Evolutionary conservation across 2,888 invertebrate species (phyloP), one percentile per base, ranked within the genome.

Genomic region (Apodemia duryi): DNA sequence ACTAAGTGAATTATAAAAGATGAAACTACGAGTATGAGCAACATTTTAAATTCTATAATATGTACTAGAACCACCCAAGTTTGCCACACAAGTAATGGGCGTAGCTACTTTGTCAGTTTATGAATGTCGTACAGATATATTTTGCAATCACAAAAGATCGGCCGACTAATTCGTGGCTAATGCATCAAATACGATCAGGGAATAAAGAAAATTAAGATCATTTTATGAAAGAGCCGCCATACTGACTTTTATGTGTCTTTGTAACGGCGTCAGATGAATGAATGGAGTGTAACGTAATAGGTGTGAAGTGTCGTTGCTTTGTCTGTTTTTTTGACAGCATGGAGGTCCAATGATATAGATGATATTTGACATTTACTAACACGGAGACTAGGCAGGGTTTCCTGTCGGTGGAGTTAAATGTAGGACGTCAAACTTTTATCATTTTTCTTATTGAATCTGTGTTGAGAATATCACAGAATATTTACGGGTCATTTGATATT

Each of bases 211-310:
- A 76, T 76, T 73, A 71, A 75, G 75, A 75, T 69, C 69, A 72
- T 70, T 72, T 70, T 74, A 69, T 73, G 69, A 73, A 85, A 81
- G 78, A 75, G 78, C 84, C 84, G 84, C 80, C 79, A 77, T 84
- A 82, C 84, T 89, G 91, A 90, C 88, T 80, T 90, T 90, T 89
- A 87, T 85, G 88, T 85, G 77, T 79, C 85, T 83, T 91, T 91
- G 89, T 91, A 86, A 82, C 88, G 90, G 88, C 88, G 90, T 90
- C 82, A 84, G 75, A 72, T 72, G 72, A 65, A 72, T 89, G 86
- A 91, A 91, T 90, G 87, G 75, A 83, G 85, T 84, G 85, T 81
- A 78, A 77, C 80, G 81, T 90, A 90, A 91, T 90, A 90, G 87
- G 90, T 91, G 91, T 91, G 91, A 91, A 91, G 91, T 91, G 87